Conservation (phyloP, 2,797 vertebrate species). For the Heliangelus exortis region DNA sequence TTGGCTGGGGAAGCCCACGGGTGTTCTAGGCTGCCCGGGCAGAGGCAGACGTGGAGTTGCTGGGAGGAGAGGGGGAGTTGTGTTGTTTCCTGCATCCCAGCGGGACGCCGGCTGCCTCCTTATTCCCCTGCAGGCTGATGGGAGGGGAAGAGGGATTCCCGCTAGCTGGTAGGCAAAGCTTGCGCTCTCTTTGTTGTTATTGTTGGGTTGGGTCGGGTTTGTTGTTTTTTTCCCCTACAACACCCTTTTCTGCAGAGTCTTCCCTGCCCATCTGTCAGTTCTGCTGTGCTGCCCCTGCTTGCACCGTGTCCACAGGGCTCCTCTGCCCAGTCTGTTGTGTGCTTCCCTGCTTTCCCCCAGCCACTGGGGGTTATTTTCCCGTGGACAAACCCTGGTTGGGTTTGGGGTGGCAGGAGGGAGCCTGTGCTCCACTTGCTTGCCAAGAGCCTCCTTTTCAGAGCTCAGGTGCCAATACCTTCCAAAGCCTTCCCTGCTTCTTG, state of each 20-base stretch:
- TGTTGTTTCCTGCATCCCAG: background rate
- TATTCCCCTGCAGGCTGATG: background rate
- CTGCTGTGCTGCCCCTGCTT: background rate
- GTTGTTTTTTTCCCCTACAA: background rate
- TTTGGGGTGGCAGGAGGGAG: no score
- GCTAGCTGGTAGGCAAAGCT: background rate
- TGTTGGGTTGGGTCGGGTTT: background rate
- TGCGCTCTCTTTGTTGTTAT: background rate
- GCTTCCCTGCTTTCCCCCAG: background rate
- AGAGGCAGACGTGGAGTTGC: background rate
- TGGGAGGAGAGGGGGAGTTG: background rate
- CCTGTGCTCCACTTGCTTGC: background rate
- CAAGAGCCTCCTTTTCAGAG: background rate
- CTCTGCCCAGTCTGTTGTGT: background rate
- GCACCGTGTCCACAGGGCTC: background rate
- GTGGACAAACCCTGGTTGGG: background rate
- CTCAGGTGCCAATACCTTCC: background rate
- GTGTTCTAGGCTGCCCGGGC: background rate
- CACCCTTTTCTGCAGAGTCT: background rate
- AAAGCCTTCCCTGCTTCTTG: background rate
- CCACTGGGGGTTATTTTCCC: background rate
- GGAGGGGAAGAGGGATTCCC: background rate
- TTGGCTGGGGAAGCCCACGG: background rate
- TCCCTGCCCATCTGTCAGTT: background rate
- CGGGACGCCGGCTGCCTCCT: slow-evolving; percentile 24